These are phyloP conservation scores for Dallia pectoralis DNA, from an alignment of 2,797 vertebrate genomes.

Conservation along the genomic window DNA sequence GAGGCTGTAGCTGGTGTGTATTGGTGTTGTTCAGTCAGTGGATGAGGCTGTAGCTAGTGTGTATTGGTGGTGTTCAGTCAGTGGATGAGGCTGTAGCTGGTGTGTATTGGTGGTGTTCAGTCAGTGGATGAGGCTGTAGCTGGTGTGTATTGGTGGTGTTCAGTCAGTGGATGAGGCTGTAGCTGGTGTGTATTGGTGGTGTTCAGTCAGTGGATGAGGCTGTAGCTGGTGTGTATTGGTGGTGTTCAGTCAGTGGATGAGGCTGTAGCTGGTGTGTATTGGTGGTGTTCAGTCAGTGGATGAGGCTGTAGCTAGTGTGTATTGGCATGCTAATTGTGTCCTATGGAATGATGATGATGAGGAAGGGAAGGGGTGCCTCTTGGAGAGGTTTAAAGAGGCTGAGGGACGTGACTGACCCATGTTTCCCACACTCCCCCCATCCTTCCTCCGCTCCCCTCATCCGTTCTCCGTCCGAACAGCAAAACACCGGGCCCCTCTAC, in stretches of 20 bases:
- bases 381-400: slow-evolving; percentile 58
- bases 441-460: slow-evolving; percentile 22
- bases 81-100: too few species aligned
- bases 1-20: too few species aligned
- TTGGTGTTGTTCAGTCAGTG: too few species aligned
- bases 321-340: slow-evolving; percentile 75
- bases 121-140: too few species aligned
- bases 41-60: too few species aligned
- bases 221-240: slow-evolving; percentile 24
- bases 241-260: too few species aligned
- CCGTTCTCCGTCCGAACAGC: slow-evolving; percentile 28
- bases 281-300: slow-evolving; percentile 9
- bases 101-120: too few species aligned
- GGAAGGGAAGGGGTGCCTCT: slow-evolving; percentile 27
- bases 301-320: slow-evolving; percentile 1
- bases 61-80: too few species aligned
- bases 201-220: too few species aligned
- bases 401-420: slow-evolving; percentile 50
- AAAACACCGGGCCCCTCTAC: slow-evolving; percentile 48
- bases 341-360: slow-evolving; percentile 41
- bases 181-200: too few species aligned
- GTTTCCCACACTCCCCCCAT: slow-evolving; percentile 69
- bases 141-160: too few species aligned
- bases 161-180: too few species aligned
- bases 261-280: slow-evolving; percentile 32